Base-by-base conservation (phyloP, 2,113 vertebrate species). In the Platanista minor region DNA sequence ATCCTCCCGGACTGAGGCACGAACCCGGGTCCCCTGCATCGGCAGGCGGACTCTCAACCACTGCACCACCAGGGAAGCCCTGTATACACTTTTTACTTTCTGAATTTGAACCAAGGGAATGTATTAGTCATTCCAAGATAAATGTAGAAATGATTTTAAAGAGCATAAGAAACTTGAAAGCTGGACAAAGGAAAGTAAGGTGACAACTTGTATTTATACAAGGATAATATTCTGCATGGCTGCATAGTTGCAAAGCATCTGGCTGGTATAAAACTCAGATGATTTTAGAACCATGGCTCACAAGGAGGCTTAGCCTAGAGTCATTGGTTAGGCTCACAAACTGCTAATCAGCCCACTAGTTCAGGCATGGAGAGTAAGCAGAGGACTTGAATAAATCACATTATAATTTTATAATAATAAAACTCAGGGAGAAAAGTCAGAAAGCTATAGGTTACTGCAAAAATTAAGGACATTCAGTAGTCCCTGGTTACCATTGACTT, bases 101-200 rank as follows among this genome's bases (percentile, higher is more conserved):
- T 84, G 59, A 93, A 97, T 84, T 72, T 84, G 67, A 96, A 87
- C 25, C 36, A 95, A 21, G 5, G 46, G 86, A 86, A 86, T 75
- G 23, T 10, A 82, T 96, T 82, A 93, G 49, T 87, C 49, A 95
- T 87, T 87, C 43, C 27, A 92, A 96, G 61, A 94, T 94, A 87
- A 90, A 94, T 80, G 97, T 94, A 9, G 41, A 92, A 92, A 87
- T 64, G 15, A 59, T 90, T 91, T 95, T 86, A 41, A 90, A 87
- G 59, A 87, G 31, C 43, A 18, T 74, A 90, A 93, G 54, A 89
- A 90, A 84, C 33, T 64, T 52, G 31, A 94, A 93, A 90, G 39
- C 57, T 90, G 43, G 62, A 95, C 41, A 54, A 72, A 69, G 33
- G 59, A 74, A 74, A 94, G 77, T 36, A 41, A 46, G 61, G 57